phyloP scores from a whole-genome alignment of 2,888 invertebrate genomes.

The Choreutis nemorana region DNA sequence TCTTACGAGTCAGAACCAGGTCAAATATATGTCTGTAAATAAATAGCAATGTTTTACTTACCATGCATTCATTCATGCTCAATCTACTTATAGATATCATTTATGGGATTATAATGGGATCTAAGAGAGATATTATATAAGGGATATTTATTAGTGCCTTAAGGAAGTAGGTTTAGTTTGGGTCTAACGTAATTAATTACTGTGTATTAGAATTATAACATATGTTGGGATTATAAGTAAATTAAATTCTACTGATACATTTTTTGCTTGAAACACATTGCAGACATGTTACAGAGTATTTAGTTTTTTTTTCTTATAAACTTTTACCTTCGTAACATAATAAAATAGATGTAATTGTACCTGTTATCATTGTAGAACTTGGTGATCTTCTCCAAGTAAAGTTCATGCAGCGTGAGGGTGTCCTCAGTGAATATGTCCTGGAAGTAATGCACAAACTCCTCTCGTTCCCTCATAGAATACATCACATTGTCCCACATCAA shows the following conservation, averaged over 20 bases:
- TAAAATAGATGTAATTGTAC: too few species aligned
- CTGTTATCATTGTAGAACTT: constrained; percentile 71
- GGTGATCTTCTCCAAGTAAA: constrained; percentile 75
- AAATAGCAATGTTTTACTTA: too few species aligned
- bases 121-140: too few species aligned
- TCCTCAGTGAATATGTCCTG: constrained; percentile 81
- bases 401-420: constrained; percentile 78
- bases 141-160: too few species aligned
- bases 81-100: too few species aligned
- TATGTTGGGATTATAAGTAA: neutral
- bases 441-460: constrained; percentile 70
- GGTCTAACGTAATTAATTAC: neutral
- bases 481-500: constrained; percentile 82
- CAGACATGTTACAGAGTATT: neutral
- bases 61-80: too few species aligned
- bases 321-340: neutral
- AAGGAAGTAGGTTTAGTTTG: too few species aligned
- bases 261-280: neutral
- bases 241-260: neutral
- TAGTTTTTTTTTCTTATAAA: neutral
- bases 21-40: constrained; percentile 68
- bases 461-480: constrained; percentile 69
- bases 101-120: too few species aligned
- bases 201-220: constrained; percentile 4
- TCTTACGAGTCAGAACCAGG: constrained; percentile 70